phyloP scores from a whole-genome alignment of 2,797 vertebrate genomes.

The Ispidina picta region DNA sequence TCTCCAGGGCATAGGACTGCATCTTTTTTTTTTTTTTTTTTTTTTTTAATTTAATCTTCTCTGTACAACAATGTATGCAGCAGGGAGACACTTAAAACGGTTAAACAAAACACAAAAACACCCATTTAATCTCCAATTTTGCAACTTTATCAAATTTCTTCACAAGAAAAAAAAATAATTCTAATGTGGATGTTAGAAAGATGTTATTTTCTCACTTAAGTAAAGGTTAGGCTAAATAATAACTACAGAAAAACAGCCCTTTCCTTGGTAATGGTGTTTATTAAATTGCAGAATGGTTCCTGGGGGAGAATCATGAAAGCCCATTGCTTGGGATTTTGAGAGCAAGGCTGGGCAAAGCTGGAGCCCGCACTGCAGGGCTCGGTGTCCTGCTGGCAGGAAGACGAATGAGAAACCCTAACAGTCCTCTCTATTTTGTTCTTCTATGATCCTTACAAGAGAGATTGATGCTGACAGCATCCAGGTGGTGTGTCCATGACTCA shows the following conservation, averaged over 20 bases:
- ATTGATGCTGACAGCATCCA: constrained; percentile 73
- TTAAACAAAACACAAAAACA: background rate
- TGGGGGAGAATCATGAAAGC: constrained; percentile 8
- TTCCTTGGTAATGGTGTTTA: background rate
- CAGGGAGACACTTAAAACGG: background rate
- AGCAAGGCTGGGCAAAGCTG: constrained; percentile 4
- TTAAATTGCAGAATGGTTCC: background rate
- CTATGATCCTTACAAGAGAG: constrained; percentile 65
- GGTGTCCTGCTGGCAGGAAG: constrained; percentile 39
- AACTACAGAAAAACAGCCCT: background rate
- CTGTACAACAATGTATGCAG: constrained; percentile 7
- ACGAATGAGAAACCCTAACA: constrained; percentile 45
- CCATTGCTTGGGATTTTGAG: background rate
- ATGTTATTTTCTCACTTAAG: background rate
- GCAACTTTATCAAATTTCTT: background rate
- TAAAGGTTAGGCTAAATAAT: background rate
- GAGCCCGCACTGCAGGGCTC: constrained; percentile 28
- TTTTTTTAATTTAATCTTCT: background rate
- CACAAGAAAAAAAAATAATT: background rate
- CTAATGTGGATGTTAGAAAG: background rate
- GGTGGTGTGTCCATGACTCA: constrained; percentile 68
- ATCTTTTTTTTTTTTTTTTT: background rate
- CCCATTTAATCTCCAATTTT: background rate
- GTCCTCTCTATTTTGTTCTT: constrained; percentile 58
- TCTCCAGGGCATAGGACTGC: constrained; percentile 52